Percentiles rank a stretch among this genome's conserved stretches.
These are phyloP conservation scores for Chanos chanos DNA, from an alignment of 2,797 vertebrate genomes.

Conservation along the genomic window DNA sequence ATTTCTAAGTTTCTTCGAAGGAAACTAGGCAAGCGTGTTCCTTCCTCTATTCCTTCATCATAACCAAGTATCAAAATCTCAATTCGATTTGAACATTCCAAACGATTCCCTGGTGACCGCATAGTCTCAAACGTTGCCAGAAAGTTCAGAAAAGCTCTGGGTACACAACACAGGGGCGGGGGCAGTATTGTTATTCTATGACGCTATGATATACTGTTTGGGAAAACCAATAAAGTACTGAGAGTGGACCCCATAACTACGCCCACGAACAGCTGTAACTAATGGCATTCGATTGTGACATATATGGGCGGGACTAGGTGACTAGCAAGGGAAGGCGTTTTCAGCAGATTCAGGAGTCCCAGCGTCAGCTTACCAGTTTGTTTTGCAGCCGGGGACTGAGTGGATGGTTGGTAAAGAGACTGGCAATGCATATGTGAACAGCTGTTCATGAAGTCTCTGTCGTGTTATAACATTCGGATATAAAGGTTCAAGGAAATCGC, in stretches of 20 bases:
- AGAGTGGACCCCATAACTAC: background rate
- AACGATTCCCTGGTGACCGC: background rate
- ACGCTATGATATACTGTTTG: slow-evolving; percentile 42
- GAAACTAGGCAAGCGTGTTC: no score
- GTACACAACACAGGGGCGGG: slow-evolving; percentile 27
- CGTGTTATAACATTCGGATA: slow-evolving; percentile 17
- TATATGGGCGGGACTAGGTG: slow-evolving; percentile 38
- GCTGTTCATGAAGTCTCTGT: slow-evolving; percentile 42
- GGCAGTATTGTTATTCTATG: slow-evolving; percentile 53
- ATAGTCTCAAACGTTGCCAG: no score
- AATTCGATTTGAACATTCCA: no score
- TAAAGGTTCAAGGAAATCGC: slow-evolving; percentile 16
- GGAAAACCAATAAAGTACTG: slow-evolving; percentile 52
- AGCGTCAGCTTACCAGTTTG: slow-evolving; percentile 12
- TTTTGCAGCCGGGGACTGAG: slow-evolving; percentile 30
- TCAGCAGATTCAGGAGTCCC: slow-evolving; percentile 57
- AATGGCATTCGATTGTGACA: slow-evolving; percentile 31
- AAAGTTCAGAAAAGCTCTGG: slow-evolving; percentile 29
- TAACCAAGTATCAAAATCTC: no score
- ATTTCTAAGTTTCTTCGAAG: no score
- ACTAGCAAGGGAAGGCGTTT: slow-evolving; percentile 37
- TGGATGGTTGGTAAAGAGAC: slow-evolving; percentile 5
- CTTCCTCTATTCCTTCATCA: no score
- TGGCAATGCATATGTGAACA: slow-evolving; percentile 27
- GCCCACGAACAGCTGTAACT: slow-evolving; percentile 1